Evolutionary conservation across 2,797 vertebrate species (phyloP).

Genomic region (Sternarchorhynchus goeldii): DNA sequence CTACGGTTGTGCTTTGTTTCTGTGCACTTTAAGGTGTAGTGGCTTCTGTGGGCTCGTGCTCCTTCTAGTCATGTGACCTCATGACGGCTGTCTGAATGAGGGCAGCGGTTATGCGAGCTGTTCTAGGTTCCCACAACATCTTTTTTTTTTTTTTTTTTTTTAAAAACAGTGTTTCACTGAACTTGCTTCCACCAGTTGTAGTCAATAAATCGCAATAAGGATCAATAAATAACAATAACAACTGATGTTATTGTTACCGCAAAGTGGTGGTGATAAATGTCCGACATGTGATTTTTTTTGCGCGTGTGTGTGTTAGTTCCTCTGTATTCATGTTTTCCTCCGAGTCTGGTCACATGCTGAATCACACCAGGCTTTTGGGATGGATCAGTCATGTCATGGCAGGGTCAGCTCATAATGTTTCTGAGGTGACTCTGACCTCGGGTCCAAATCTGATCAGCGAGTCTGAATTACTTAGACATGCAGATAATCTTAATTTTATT

Average conservation of each 20-base stretch:
- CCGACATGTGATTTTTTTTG: not conserved
- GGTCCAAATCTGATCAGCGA: not conserved
- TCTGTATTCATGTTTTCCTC: conserved; percentile 35
- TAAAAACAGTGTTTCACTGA: too few relatives aligned
- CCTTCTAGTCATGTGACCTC: conserved; percentile 46
- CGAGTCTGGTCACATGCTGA: conserved; percentile 16
- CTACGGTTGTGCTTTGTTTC: not conserved
- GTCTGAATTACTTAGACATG: not conserved
- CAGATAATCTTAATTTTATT: too few relatives aligned
- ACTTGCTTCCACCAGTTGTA: too few relatives aligned
- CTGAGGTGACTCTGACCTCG: conserved; percentile 14
- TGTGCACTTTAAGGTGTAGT: not conserved
- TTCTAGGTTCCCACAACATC: not conserved
- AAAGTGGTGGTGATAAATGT: too few relatives aligned
- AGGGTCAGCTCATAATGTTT: not conserved
- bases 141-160: too few relatives aligned
- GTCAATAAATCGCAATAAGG: too few relatives aligned
- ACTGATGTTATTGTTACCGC: too few relatives aligned
- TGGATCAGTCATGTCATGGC: not conserved
- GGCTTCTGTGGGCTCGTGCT: conserved; percentile 55
- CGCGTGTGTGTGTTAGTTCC: conserved; percentile 15
- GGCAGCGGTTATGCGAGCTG: not conserved
- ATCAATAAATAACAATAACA: too few relatives aligned
- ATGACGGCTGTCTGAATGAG: conserved; percentile 23
- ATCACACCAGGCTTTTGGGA: not conserved